Conservation (phyloP, 2,888 invertebrate genomes). For the Melanophora roralis region DNA sequence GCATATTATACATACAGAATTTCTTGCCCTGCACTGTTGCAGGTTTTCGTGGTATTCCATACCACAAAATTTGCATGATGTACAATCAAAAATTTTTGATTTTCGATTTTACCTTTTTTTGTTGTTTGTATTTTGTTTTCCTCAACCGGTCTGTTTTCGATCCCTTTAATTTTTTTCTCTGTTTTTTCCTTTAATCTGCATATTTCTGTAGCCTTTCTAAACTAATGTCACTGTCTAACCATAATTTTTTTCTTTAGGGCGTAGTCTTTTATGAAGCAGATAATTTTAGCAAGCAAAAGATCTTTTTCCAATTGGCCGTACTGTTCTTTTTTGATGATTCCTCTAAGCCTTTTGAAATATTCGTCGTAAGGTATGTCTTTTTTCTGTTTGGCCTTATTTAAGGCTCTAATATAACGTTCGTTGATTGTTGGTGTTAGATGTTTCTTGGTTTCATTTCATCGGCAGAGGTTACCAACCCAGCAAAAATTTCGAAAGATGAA, state of each 20-base stretch:
- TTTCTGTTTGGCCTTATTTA: constrained; percentile 11
- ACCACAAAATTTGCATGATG: constrained; percentile 35
- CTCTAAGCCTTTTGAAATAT: constrained; percentile 1
- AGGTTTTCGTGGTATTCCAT: constrained; percentile 18
- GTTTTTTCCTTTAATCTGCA: constrained; percentile 10
- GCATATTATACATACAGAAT: background rate
- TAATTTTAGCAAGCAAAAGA: constrained; percentile 9
- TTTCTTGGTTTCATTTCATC: too few species aligned
- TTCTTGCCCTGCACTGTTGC: constrained; percentile 16
- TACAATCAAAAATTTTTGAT: too few species aligned
- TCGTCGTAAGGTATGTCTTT: background rate
- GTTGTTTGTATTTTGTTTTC: background rate
- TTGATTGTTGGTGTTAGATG: background rate
- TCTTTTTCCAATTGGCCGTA: background rate
- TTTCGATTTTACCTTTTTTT: background rate
- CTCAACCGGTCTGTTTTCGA: too few species aligned
- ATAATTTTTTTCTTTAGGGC: constrained; percentile 2
- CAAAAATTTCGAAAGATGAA: too few species aligned
- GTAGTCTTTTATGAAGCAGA: constrained; percentile 19
- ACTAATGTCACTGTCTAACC: constrained; percentile 23
- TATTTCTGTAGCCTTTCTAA: constrained; percentile 9
- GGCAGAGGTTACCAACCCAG: too few species aligned
- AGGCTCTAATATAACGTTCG: background rate
- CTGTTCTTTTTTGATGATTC: background rate
- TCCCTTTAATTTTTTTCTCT: background rate